Evolutionary conservation across 2,888 invertebrate species (phyloP), one percentile per base, ranked within the genome.

Genomic region (Scaptomyza polygonia): DNA sequence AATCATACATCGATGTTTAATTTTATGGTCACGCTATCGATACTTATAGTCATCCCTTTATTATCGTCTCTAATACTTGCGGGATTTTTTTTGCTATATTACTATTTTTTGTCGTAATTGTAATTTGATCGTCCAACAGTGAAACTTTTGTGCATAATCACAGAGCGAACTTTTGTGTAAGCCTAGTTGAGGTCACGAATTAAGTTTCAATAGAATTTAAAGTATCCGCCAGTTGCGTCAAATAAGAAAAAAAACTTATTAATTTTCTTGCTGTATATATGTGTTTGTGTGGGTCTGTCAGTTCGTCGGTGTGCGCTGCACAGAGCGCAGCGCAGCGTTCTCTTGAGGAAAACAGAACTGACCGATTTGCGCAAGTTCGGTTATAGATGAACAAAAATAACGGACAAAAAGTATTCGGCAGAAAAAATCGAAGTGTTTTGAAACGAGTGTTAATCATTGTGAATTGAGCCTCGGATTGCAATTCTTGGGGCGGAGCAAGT

Each of bases 41-140:
- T 67, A 67, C 3, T 32, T 67, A 40, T 45, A 51, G 65, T 71
- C 57, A 54, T 56, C 53, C 56, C 52, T 45, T 56, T 67, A 67
- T 56, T 52, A 44, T 58, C 58, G 77, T 77, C 53, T 77, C 65
- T 55, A 70, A 56, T 67, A 58, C 59, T 67, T 79, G 64, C 64
- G 72, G 53, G 63, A 62, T 63, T 77, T 64, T 65, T 34, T 67
- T 76, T 71, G 45, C 57, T 59, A 51, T 64, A 52, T 57, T 76
- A 59, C 64, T 70, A 70, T 59, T 66, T 83, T 69, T 75, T 78
- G 55, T 73, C 49, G 66, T 63, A 65, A 73, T 59, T 74, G 77
- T 67, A 84, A 74, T 68, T 61, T 79, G 74, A 70, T 76, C 48
- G 45, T 69, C 52, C 25, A 44, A 43, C 48, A 58, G 18, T 16